These are phyloP conservation scores for Drosophila pruinosa DNA, from an alignment of 1,140 invertebrate genomes.

Conservation along the genomic window DNA sequence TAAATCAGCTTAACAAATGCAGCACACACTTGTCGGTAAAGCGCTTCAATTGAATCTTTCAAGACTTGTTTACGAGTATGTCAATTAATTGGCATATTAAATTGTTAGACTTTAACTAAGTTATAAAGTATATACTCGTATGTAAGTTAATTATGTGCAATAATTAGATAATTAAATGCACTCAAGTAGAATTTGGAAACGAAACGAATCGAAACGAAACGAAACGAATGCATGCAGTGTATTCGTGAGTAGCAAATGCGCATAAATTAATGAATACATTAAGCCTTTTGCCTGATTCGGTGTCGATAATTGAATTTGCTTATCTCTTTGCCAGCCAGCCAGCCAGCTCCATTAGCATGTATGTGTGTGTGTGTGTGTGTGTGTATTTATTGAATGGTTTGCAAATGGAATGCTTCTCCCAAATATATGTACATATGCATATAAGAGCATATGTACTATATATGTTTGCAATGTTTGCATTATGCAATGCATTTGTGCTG, in stretches of 20 bases:
- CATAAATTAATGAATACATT: slow-evolving; percentile 31
- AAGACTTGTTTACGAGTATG: too few relatives aligned
- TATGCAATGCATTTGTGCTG: slow-evolving; percentile 41
- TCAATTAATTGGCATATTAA: too few relatives aligned
- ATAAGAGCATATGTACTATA: not conserved
- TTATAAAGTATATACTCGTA: too few relatives aligned
- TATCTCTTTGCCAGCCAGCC: slow-evolving; percentile 13
- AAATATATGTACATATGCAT: not conserved
- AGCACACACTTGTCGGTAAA: too few relatives aligned
- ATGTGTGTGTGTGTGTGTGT: not conserved
- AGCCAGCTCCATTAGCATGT: slow-evolving; percentile 26
- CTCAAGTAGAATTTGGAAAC: not conserved
- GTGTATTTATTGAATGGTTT: slow-evolving; percentile 19
- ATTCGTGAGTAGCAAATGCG: not conserved
- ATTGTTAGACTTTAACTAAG: too few relatives aligned
- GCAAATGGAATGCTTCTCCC: slow-evolving; percentile 10
- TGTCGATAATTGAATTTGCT: slow-evolving; percentile 43
- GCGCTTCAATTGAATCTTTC: too few relatives aligned
- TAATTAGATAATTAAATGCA: slow-evolving; percentile 2
- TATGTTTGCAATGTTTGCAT: slow-evolving; percentile 41
- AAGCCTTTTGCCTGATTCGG: slow-evolving; percentile 1
- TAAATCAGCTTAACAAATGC: too few relatives aligned
- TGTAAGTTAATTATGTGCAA: not conserved
- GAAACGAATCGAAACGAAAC: too few relatives aligned
- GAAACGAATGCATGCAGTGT: not conserved